Evolutionary conservation across 1,140 invertebrate genomes (phyloP), one percentile per base, ranked within the genome.

Genomic region (Antheraea pernyi): DNA sequence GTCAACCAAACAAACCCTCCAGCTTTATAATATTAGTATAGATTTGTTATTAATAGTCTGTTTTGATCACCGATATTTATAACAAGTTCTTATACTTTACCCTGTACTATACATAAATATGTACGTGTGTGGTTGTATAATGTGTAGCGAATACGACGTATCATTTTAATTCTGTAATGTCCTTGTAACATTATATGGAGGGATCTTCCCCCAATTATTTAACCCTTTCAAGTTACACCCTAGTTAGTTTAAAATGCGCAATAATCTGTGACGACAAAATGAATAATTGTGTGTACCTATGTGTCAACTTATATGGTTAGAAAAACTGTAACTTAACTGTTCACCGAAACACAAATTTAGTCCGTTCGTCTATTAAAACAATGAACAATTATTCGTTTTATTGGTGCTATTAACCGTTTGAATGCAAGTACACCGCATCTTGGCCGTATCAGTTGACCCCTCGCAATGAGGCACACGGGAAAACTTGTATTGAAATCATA

Each of bases 391-490:
- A 87, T 85, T 85, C 82, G 80, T 89, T 90, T 83, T 77, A 89
- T 88, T 89, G 81, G 80, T 78, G 73, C 78, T 76, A 89, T 87
- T 88, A 86, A 85, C 76, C 73, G 65, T 69, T 72, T 70, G 68
- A 70, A 68, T 70, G 71, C 66, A 76, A 48, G 71, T 71, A 64
- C 81, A 78, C 83, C 81, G 79, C 79, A 81, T 73, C 80, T 80
- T 85, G 81, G 85, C 84, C 81, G 78, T 75, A 78, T 84, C 83
- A 86, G 74, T 89, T 91, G 80, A 91, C 89, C 86, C 85, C 81
- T 67, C 63, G 76, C 76, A 81, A 82, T 82, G 73, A 84, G 75
- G 77, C 80, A 80, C 84, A 86, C 84, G 88, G 83, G 87, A 89
- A 89, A 82, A 85, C 72, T 75, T 75, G 72, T 80, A 84, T 86